Percentiles rank a stretch among this genome's conserved stretches.
These are phyloP conservation scores for Siniperca scherzeri DNA, from an alignment of 2,797 vertebrate genomes.

Conservation along the genomic window DNA sequence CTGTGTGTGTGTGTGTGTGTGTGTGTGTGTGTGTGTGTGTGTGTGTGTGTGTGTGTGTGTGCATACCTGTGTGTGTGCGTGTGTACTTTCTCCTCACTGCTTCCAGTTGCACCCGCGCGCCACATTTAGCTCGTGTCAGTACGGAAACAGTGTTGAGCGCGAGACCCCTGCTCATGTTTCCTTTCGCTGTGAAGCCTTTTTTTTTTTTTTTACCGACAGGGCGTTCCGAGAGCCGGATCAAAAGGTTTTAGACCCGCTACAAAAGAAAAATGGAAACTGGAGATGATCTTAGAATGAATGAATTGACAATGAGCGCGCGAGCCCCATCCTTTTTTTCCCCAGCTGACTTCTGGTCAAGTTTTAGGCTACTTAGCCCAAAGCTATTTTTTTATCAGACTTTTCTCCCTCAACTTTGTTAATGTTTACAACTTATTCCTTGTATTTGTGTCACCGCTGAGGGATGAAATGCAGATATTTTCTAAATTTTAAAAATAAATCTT, in stretches of 20 bases:
- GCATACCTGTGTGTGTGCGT: neutral
- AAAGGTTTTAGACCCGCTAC: slow-evolving; percentile 91
- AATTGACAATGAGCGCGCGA: slow-evolving; percentile 90
- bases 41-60: neutral
- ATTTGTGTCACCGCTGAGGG: neutral
- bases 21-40: neutral
- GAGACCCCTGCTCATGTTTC: slow-evolving; percentile 88
- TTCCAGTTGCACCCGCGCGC: slow-evolving; percentile 26
- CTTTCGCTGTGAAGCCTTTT: slow-evolving; percentile 92
- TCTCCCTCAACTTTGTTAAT: no score
- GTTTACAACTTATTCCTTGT: neutral
- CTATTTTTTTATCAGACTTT: neutral
- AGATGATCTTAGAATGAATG: slow-evolving; percentile 90
- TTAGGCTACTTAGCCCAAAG: neutral
- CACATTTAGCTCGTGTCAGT: slow-evolving; percentile 68
- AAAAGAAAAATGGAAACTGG: slow-evolving; percentile 95
- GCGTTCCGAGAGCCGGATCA: slow-evolving; percentile 94
- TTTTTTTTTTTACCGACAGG: slow-evolving; percentile 83
- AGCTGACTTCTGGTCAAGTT: slow-evolving; percentile 27
- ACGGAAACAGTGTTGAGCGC: slow-evolving; percentile 63
- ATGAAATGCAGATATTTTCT: neutral
- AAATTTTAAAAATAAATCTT: no score
- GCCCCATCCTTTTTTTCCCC: slow-evolving; percentile 61
- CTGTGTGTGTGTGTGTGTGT: neutral
- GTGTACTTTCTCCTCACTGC: neutral